Evolutionary conservation across 2,888 invertebrate species (phyloP), one percentile per base, ranked within the genome.

Genomic region (Emmelina monodactyla): DNA sequence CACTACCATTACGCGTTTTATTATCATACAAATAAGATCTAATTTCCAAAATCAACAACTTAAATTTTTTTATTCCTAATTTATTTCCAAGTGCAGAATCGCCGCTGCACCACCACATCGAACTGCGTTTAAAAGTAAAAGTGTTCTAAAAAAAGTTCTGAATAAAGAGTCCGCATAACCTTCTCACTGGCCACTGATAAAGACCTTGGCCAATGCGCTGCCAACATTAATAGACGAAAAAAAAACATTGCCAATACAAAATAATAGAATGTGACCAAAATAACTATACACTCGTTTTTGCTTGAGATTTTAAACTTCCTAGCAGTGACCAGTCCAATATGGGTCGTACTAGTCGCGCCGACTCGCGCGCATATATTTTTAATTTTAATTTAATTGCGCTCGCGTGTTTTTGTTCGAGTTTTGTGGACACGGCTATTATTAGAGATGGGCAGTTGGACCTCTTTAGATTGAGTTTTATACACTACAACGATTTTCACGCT

Each of bases 401-500:
- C 47, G 43, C 46, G 33, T 34, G 35, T 22, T 32, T 33, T 30
- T 45, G 34, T 35, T 39, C 41, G 48, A 40, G 42, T 38, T 46
- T 36, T 42, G 32, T 38, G 25, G 35, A 30, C 14, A 31, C 13
- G 32, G 37, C 34, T 14, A 55, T 53, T 25, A 25, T 25, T 25
- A 9, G n/a, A 48, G 42, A 43, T 46, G 55, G 22, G 50, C 49
- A 31, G 58, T 62, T 31, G 34, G 10, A 11, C 40, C 33, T 45
- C 73, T 83, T 75, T 44, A 62, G 69, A 37, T 50, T 85, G 40
- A 80, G 83, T 39, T 62, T 85, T 34, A 61, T 83, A 33, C 82
- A 83, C 51, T 70, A 81, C 28, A 83, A 82, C 48, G 82, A 82
- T 56, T 82, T 82, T 46, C 82, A 82, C 47, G 82, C 72, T 34